Conservation (phyloP, 2,113 vertebrate genomes). For the Amblyopsis rosae region DNA sequence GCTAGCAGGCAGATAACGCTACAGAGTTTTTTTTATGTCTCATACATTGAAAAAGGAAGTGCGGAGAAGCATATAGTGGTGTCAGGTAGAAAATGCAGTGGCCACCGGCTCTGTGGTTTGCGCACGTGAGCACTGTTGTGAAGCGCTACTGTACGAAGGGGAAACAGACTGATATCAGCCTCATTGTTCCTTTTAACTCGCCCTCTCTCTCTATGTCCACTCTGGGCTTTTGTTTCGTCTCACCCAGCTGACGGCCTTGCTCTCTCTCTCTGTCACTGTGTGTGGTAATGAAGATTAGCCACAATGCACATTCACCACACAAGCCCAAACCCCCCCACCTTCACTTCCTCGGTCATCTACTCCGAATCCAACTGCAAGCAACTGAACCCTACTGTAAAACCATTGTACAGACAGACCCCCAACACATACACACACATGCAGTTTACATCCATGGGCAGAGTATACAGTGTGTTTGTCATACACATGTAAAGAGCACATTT, state of each 20-base stretch:
- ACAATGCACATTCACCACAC: constrained; percentile 60
- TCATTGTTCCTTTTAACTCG: constrained; percentile 62
- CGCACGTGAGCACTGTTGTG: constrained; percentile 40
- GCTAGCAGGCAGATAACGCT: no score
- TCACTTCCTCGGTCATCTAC: no score
- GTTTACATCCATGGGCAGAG: constrained; percentile 2
- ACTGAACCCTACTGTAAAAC: constrained; percentile 60
- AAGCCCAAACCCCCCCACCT: constrained; percentile 47
- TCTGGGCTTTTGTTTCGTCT: constrained; percentile 63
- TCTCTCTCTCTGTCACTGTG: constrained; percentile 67
- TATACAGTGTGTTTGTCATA: background rate
- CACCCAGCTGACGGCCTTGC: constrained; percentile 62
- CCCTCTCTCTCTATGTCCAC: constrained; percentile 28
- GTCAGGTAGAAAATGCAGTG: background rate
- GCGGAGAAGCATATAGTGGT: background rate
- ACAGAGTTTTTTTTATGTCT: no score
- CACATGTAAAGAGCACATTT: constrained; percentile 17
- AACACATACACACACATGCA: constrained; percentile 11
- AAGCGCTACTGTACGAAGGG: constrained; percentile 40
- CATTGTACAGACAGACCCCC: constrained; percentile 48
- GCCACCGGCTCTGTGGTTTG: constrained; percentile 28
- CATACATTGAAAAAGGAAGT: background rate
- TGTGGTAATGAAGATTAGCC: constrained; percentile 75
- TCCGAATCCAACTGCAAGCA: constrained; percentile 67
- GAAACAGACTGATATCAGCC: constrained; percentile 63